Conservation (phyloP, 2,888 invertebrate genomes). For the Falcaria lacertinaria region DNA sequence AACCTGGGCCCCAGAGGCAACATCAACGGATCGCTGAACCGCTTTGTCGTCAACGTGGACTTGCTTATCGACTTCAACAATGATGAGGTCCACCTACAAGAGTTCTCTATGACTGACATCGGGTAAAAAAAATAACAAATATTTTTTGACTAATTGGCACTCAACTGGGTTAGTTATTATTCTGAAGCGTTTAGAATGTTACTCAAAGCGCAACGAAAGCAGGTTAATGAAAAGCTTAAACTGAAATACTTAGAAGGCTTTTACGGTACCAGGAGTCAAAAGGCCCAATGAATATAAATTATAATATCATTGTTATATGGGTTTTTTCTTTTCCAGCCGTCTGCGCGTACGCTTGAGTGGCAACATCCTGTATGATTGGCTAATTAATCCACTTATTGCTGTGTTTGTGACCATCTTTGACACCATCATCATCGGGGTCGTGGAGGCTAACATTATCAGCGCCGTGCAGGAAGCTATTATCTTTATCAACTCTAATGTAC, state of each 20-base stretch:
- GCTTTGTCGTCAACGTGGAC: conserved; percentile 56
- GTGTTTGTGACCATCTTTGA: conserved; percentile 69
- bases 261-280: too few relatives aligned
- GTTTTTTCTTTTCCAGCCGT: conserved; percentile 43
- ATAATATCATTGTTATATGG: neutral
- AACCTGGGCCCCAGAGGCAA: conserved; percentile 74
- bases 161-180: too few relatives aligned
- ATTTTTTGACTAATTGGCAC: too few relatives aligned
- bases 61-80: conserved; percentile 71
- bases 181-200: too few relatives aligned
- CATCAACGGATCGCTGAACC: conserved; percentile 59
- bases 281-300: too few relatives aligned
- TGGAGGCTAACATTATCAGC: conserved; percentile 52
- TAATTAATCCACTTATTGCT: conserved; percentile 64
- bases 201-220: too few relatives aligned
- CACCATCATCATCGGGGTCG: conserved; percentile 60
- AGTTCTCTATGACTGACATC: conserved; percentile 60
- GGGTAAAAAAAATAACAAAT: conserved; percentile 53
- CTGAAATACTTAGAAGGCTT: too few relatives aligned
- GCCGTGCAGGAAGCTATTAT: conserved; percentile 47
- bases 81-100: conserved; percentile 69
- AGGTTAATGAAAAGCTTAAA: too few relatives aligned
- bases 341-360: conserved; percentile 70
- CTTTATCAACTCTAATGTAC: conserved; percentile 53
- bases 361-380: conserved; percentile 70